Evolutionary conservation across 2,888 invertebrate species (phyloP), one percentile per base, ranked within the genome.

Genomic region (Stenotaenia linearis): DNA sequence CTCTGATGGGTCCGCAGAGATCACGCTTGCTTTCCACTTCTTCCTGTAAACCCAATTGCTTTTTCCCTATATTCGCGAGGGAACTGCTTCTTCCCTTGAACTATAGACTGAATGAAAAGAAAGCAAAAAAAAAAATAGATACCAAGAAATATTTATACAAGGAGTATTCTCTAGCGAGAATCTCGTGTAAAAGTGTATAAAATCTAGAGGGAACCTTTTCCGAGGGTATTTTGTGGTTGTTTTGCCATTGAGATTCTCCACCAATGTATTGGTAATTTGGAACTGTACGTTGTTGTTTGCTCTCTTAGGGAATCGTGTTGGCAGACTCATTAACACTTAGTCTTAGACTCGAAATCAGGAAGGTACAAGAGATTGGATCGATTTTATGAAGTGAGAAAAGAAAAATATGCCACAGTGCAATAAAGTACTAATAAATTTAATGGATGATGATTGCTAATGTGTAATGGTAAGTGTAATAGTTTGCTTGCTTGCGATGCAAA

Each of bases 11-110:
- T 69, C 69, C 69, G 28, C 69, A 69, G 69, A 69, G 69, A 69
- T 69, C 69, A 69, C 69, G 69, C 69, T 69, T 69, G 69, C 69
- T 69, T 69, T 69, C 69, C 69, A 69, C 69, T 69, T 69, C 69
- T 69, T 69, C 69, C 69, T 69, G 69, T 69, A 69, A 69, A 69
- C 69, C 69, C 69, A 69, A 69, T 69, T 69, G 69, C 69, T 69
- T 69, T 69, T 69, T 28, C 69, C 69, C 69, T n/a, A 69, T n/a
- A n/a, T 69, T 69, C 69, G 28, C 69, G 25, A 69, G 69, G 69
- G 69, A 69, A 69, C 69, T 69, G 69, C 69, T n/a, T 50, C 25
- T 69, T 69, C n/a, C 69, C 28, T 28, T 28, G 25, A 25, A 69
- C 25, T 28, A 28, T 1, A 28, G 28, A 69, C 25, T 28, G 69